Evolutionary conservation across 2,888 invertebrate species (phyloP).

Genomic region (Dryobotodes eremita): DNA sequence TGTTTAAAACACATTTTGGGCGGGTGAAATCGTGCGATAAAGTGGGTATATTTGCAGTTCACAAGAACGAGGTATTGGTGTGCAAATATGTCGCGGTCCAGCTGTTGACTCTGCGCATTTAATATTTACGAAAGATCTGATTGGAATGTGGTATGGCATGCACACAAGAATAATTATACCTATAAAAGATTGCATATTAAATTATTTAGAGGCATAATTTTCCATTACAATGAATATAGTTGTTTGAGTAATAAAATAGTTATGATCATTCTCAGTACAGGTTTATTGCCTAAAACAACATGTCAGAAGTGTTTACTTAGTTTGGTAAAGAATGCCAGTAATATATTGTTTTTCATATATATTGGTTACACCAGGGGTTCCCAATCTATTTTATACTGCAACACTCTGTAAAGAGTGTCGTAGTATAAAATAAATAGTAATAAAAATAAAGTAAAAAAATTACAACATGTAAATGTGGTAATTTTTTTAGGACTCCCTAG

Average conservation of each 20-base stretch:
- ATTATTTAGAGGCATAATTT: constrained; percentile 19
- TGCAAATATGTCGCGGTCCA: constrained; percentile 83
- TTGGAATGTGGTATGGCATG: constrained; percentile 78
- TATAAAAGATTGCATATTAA: constrained; percentile 44
- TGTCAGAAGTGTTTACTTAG: not conserved
- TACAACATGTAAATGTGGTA: no score
- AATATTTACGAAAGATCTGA: constrained; percentile 83
- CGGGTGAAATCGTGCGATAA: constrained; percentile 61
- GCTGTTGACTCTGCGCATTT: constrained; percentile 84
- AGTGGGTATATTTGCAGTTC: constrained; percentile 77
- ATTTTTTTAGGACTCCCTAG: no score
- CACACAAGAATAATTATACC: constrained; percentile 54
- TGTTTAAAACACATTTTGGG: constrained; percentile 49
- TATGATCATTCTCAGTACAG: not conserved
- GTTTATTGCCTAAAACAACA: not conserved
- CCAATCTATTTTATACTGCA: no score
- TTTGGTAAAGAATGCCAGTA: not conserved
- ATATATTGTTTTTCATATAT: not conserved
- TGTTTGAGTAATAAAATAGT: not conserved
- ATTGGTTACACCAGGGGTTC: no score
- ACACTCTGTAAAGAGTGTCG: no score
- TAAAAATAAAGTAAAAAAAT: no score
- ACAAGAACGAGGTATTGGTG: constrained; percentile 78
- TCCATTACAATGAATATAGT: not conserved
- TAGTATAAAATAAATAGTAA: no score